Evolutionary conservation across 2,113 vertebrate species (phyloP).

Genomic region (Arothron firmamentum): DNA sequence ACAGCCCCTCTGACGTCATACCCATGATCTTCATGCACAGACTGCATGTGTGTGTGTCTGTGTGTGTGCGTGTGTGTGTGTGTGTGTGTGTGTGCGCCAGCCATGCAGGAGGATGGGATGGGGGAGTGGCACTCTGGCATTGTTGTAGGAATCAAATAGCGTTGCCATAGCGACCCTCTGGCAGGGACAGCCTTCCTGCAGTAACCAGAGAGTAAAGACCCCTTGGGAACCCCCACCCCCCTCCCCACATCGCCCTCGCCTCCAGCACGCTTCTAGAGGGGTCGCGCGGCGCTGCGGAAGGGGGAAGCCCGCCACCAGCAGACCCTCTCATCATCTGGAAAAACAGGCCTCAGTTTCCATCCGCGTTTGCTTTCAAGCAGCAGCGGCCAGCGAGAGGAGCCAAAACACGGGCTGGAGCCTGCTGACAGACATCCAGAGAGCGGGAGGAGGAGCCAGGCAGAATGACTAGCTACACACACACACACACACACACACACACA

Average conservation of each 20-base stretch:
- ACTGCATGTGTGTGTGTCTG: slow-evolving; percentile 10
- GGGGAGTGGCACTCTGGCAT: slow-evolving; percentile 60
- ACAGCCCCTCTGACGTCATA: slow-evolving; percentile 21
- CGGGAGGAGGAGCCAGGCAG: slow-evolving; percentile 30
- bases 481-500: slow-evolving; percentile 21
- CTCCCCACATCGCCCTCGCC: slow-evolving; percentile 45
- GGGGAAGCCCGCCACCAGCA: slow-evolving; percentile 12
- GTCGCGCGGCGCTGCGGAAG: slow-evolving; percentile 18
- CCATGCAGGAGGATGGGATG: slow-evolving; percentile 17
- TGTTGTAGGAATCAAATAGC: slow-evolving; percentile 77
- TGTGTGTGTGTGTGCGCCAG: slow-evolving; percentile 31
- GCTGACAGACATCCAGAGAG: slow-evolving; percentile 54
- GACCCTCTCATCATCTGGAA: slow-evolving; percentile 18
- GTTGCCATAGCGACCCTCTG: slow-evolving; percentile 75
- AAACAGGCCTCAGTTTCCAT: slow-evolving; percentile 29
- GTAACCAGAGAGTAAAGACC: slow-evolving; percentile 74
- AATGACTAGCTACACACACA: slow-evolving; percentile 37
- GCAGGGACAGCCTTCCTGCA: slow-evolving; percentile 70
- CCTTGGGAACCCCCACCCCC: slow-evolving; percentile 55
- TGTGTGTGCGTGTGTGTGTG: slow-evolving; percentile 18
- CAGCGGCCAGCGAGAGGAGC: slow-evolving; percentile 51
- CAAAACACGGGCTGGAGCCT: slow-evolving; percentile 48
- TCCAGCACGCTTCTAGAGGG: slow-evolving; percentile 50
- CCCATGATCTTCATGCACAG: slow-evolving; percentile 30
- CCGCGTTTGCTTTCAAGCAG: slow-evolving; percentile 39